These are phyloP conservation scores for Apaloderma vittatum DNA, from an alignment of 2,113 vertebrate species.

Conservation along the genomic window DNA sequence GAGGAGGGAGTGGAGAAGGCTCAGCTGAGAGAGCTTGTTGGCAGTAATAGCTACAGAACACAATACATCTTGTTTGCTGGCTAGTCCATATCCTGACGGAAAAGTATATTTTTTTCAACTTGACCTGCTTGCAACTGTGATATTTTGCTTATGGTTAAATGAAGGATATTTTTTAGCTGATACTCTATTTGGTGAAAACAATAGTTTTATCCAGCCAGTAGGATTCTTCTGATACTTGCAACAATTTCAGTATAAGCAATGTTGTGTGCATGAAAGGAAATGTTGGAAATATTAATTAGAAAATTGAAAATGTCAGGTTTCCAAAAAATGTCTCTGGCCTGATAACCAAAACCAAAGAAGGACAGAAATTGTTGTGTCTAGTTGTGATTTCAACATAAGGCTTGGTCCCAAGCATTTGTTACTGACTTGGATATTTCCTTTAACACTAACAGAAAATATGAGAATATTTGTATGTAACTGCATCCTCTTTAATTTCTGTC, in stretches of 20 bases:
- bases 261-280: background rate
- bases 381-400: background rate
- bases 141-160: conserved; percentile 14
- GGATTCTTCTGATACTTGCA: background rate
- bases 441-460: background rate
- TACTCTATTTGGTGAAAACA: background rate
- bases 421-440: background rate
- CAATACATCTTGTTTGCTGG: background rate
- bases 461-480: background rate
- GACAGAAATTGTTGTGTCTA: background rate
- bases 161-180: background rate
- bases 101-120: conserved; percentile 41
- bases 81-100: background rate
- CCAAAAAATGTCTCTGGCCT: background rate
- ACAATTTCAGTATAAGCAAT: background rate
- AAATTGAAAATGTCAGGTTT: background rate
- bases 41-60: background rate
- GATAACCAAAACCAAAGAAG: background rate
- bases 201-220: background rate
- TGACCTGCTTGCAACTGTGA: background rate
- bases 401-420: background rate
- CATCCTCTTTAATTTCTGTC: background rate
- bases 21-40: background rate
- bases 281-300: background rate
- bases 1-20: background rate